These are phyloP conservation scores for Caradrina clavipalpis DNA, from an alignment of 2,888 invertebrate genomes.

Conservation along the genomic window DNA sequence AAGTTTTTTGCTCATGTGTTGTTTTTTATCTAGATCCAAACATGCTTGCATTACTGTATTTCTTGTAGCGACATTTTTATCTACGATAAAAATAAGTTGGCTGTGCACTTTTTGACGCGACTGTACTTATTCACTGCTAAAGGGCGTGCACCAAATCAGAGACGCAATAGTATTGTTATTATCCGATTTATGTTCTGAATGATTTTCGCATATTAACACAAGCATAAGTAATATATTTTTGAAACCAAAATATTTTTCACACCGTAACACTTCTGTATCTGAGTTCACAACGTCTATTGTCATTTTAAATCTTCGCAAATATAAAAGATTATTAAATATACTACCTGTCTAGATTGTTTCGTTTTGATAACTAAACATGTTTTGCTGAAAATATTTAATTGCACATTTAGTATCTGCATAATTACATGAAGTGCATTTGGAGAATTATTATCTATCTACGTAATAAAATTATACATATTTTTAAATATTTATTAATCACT, in stretches of 20 bases:
- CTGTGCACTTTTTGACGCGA: slow-evolving; percentile 58
- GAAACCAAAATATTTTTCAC: neutral
- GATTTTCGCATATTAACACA: neutral
- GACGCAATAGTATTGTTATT: slow-evolving; percentile 50
- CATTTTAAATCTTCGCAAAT: slow-evolving; percentile 12
- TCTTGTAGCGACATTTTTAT: neutral
- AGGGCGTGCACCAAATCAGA: slow-evolving; percentile 66
- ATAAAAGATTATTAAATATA: slow-evolving; percentile 32
- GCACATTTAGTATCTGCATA: neutral
- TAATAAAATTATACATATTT: too few species aligned
- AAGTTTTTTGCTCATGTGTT: neutral
- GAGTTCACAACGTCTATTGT: slow-evolving; percentile 47
- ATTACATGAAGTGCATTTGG: slow-evolving; percentile 1
- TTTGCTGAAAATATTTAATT: slow-evolving; percentile 30
- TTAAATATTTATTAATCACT: too few species aligned
- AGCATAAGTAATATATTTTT: too few species aligned
- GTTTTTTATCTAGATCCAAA: neutral
- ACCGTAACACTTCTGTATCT: slow-evolving; percentile 28
- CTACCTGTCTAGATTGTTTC: slow-evolving; percentile 40
- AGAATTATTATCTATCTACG: neutral
- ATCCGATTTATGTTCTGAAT: slow-evolving; percentile 18
- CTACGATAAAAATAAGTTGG: neutral
- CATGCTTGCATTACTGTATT: neutral
- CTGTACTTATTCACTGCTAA: slow-evolving; percentile 67
- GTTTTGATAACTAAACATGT: slow-evolving; percentile 18